phyloP scores from a whole-genome alignment of 2,888 invertebrate genomes.

The Beris chalybata region DNA sequence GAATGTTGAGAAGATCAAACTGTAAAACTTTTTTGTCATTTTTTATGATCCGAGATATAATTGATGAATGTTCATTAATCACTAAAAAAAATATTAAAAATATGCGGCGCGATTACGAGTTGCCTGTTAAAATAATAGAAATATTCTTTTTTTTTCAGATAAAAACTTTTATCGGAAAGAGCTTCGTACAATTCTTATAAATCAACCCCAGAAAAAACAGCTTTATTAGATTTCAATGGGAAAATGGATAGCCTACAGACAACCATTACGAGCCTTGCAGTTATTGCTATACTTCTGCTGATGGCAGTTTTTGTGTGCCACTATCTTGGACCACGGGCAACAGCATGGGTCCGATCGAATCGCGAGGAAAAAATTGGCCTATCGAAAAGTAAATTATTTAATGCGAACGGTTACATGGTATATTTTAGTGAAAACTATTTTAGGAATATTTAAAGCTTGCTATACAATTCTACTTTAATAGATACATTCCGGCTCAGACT shows the following conservation, averaged over 20 bases:
- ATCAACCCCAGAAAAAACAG: neutral
- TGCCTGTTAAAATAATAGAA: too few relatives aligned
- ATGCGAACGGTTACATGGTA: slow-evolving; percentile 70
- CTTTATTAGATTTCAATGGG: slow-evolving; percentile 23
- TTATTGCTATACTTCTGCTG: slow-evolving; percentile 50
- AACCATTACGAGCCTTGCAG: slow-evolving; percentile 49
- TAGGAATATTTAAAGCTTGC: too few relatives aligned
- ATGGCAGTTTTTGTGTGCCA: slow-evolving; percentile 51
- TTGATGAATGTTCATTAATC: too few relatives aligned
- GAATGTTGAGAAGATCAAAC: too few relatives aligned
- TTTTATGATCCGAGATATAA: too few relatives aligned
- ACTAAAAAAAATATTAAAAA: too few relatives aligned
- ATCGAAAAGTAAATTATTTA: slow-evolving; percentile 59
- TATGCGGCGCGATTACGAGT: too few relatives aligned
- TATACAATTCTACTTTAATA: slow-evolving; percentile 45
- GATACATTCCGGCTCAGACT: slow-evolving; percentile 68
- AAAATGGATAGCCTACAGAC: slow-evolving; percentile 49
- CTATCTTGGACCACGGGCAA: slow-evolving; percentile 51
- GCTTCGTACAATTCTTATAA: too few relatives aligned
- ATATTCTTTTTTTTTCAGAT: too few relatives aligned
- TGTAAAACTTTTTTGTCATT: too few relatives aligned
- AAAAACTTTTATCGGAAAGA: too few relatives aligned
- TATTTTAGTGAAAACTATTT: slow-evolving; percentile 43
- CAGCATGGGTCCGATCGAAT: slow-evolving; percentile 54
- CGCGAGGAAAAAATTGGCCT: slow-evolving; percentile 56